Conservation (phyloP, 2,797 vertebrate species). For the Tachyglossus aculeatus region DNA sequence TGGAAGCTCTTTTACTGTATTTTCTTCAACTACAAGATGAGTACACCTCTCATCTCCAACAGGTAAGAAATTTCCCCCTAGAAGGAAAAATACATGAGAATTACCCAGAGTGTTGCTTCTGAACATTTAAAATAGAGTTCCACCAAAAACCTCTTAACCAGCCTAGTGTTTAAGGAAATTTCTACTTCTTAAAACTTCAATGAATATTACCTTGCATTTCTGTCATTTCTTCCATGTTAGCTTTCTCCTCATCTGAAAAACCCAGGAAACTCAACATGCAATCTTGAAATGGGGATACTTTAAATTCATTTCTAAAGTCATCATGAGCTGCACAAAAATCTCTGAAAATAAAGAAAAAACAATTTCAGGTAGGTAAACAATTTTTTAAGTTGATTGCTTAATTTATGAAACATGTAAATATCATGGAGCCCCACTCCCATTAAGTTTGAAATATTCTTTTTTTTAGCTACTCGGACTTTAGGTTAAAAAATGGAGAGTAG, state of each 20-base stretch:
- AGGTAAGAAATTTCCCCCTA: constrained; percentile 85
- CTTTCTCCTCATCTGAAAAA: constrained; percentile 93
- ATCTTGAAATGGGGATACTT: constrained; percentile 96
- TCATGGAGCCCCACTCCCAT: too few relatives aligned
- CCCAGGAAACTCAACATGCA: constrained; percentile 93
- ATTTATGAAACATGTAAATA: too few relatives aligned
- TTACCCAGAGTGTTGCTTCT: background rate
- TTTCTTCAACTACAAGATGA: constrained; percentile 95
- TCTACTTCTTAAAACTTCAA: constrained; percentile 5
- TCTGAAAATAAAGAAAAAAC: constrained; percentile 65
- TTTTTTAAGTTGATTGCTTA: too few relatives aligned
- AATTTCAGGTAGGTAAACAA: too few relatives aligned
- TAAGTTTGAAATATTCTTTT: too few relatives aligned
- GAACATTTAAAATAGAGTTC: background rate
- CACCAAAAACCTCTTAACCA: background rate
- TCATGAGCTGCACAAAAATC: constrained; percentile 86
- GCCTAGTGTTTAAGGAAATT: background rate
- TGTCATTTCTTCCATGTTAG: constrained; percentile 96
- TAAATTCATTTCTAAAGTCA: constrained; percentile 89
- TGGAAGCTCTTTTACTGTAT: constrained; percentile 89
- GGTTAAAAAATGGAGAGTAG: too few relatives aligned
- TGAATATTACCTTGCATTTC: constrained; percentile 87
- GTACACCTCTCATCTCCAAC: constrained; percentile 91
- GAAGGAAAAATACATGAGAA: background rate
- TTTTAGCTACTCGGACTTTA: too few relatives aligned